Evolutionary conservation across 1,140 invertebrate species (phyloP), one percentile per base, ranked within the genome.

Genomic region (Bombus polaris): DNA sequence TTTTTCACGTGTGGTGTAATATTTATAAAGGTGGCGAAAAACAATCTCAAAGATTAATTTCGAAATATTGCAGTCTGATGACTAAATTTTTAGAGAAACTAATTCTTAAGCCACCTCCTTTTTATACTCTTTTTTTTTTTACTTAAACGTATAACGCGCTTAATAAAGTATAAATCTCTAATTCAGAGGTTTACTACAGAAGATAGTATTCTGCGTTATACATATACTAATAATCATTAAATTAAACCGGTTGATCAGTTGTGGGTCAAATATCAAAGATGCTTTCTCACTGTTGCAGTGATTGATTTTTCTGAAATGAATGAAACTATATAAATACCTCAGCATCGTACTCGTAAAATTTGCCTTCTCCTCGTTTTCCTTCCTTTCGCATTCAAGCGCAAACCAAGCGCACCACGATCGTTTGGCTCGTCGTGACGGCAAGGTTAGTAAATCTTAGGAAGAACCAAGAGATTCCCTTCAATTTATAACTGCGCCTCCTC

Each of bases 401-500:
- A 44, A 32, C 28, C 71, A 32, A 1, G 42, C 71, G 13, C 28
- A n/a, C 2, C 1, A 28, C 39, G 35, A 10, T 28, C 28, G 28
- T 62, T 13, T 62, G 28, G 57, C 57, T 28, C 70, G 28, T 73
- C 71, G 71, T 44, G 71, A n/a, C 18, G 35, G 44, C 53, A 22
- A 32, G 57, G 80, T 83, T 83, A 81, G 87, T 89, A 89, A 81
- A 81, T 90, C 85, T 81, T 37, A 18, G 32, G 44, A 35, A 44
- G 53, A 79, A 59, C 57, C 73, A 62, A 39, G 79, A 37, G 65
- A 72, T 83, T 81, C 57, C 70, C 83, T 75, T 44, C 76, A 77
- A 57, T 75, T 86, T 76, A 59, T 80, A 89, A 71, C 68, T 68
- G 44, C 65, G 32, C 47, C 62, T 62, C 53, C n/a, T 9, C 62